These are phyloP conservation scores for Lissonota sp. DNA, from an alignment of 2,888 invertebrate genomes.

Conservation along the genomic window DNA sequence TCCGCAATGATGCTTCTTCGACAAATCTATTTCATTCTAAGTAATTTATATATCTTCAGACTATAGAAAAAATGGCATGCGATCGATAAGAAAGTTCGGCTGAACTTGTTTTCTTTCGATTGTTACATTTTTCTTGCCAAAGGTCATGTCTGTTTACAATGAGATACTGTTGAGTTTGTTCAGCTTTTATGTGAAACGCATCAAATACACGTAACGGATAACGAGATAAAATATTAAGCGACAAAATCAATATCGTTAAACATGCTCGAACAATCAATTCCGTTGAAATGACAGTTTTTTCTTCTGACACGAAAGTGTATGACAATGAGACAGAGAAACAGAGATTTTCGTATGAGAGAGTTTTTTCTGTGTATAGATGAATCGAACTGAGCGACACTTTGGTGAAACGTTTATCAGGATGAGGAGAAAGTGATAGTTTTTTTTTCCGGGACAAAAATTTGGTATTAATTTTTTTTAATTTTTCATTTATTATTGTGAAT, in stretches of 20 bases:
- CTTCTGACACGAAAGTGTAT: not conserved
- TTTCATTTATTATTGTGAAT: slow-evolving; percentile 4
- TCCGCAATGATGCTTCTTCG: slow-evolving; percentile 23
- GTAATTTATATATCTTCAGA: too few relatives aligned
- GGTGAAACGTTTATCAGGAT: slow-evolving; percentile 12
- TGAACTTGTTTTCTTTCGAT: too few relatives aligned
- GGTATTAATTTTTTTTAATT: not conserved
- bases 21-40: not conserved
- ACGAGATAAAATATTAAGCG: slow-evolving; percentile 30
- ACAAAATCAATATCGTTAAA: slow-evolving; percentile 24
- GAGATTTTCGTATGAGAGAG: not conserved
- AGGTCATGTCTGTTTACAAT: too few relatives aligned
- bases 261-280: slow-evolving; percentile 29
- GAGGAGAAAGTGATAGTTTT: slow-evolving; percentile 31
- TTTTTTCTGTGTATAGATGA: slow-evolving; percentile 13
- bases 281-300: not conserved
- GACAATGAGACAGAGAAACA: slow-evolving; percentile 6
- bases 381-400: not conserved
- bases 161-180: too few relatives aligned
- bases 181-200: too few relatives aligned
- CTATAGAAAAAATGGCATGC: too few relatives aligned
- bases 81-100: too few relatives aligned
- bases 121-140: too few relatives aligned
- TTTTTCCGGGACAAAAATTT: not conserved
- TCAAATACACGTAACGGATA: slow-evolving; percentile 23